Conservation (phyloP, 2,888 invertebrate genomes). For the Nebria salina region DNA sequence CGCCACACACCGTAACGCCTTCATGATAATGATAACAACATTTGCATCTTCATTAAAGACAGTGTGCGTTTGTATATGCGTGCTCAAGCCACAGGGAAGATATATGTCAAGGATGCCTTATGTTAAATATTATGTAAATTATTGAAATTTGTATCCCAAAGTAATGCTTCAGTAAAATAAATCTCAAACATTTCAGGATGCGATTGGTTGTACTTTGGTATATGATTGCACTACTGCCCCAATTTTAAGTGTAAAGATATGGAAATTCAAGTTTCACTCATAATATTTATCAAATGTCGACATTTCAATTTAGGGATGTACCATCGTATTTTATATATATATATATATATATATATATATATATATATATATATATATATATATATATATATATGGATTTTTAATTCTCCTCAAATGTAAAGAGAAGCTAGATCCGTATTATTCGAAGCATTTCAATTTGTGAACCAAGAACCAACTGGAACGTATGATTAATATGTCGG, state of each 20-base stretch:
- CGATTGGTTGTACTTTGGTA: neutral
- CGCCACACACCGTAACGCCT: neutral
- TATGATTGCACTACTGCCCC: too few species aligned
- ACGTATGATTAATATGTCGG: neutral
- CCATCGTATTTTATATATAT: too few species aligned
- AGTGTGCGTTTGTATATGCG: neutral
- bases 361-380: too few species aligned
- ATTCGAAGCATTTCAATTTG: neutral
- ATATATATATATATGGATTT: too few species aligned
- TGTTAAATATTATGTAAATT: neutral
- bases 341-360: too few species aligned
- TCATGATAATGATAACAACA: neutral
- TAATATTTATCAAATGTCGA: too few species aligned
- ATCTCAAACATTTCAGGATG: neutral
- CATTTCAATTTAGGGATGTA: too few species aligned
- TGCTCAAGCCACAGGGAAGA: neutral
- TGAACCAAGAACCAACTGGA: neutral
- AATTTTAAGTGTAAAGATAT: too few species aligned
- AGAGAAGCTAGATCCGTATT: neutral
- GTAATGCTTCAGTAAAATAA: neutral
- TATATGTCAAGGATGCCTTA: neutral
- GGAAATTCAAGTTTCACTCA: too few species aligned
- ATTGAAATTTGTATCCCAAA: neutral
- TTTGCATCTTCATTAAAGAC: slow-evolving; percentile 1
- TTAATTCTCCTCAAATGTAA: neutral